A percentile compares a stretch with the other conserved stretches of the same genome.
Conservation (phyloP, 2,797 vertebrate genomes). For the Darevskia mixta region DNA sequence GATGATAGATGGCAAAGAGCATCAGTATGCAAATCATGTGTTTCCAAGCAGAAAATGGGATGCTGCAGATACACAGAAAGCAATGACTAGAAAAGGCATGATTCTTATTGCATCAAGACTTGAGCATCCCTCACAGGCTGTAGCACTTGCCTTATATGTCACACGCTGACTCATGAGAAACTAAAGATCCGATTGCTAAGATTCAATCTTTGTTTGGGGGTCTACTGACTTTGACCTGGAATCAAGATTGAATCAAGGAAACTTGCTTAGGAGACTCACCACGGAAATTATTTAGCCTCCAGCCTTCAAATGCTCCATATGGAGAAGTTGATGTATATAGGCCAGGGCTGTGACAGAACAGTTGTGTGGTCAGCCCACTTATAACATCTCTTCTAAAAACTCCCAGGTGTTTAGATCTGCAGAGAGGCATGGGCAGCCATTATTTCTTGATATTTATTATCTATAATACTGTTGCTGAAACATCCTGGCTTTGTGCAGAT, state of each 20-base stretch:
- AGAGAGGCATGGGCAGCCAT: background rate
- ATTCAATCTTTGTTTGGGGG: background rate
- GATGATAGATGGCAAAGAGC: background rate
- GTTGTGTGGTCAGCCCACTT: slow-evolving; percentile 96
- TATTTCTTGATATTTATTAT: background rate
- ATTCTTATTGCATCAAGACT: background rate
- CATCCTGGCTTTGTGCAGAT: background rate
- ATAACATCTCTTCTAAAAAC: slow-evolving; percentile 91
- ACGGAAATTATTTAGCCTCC: slow-evolving; percentile 80
- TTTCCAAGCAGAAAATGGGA: background rate
- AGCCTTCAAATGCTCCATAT: slow-evolving; percentile 78
- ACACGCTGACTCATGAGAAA: background rate
- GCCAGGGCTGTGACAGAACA: slow-evolving; percentile 91
- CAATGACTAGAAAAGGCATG: background rate
- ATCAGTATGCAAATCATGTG: background rate
- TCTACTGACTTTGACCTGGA: background rate
- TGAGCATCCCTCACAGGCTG: background rate
- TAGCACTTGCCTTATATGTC: background rate
- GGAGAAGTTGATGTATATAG: slow-evolving; percentile 92
- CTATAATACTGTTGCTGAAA: background rate
- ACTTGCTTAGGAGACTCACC: slow-evolving; percentile 83
- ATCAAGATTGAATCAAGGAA: background rate
- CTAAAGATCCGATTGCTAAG: background rate
- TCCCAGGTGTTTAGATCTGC: slow-evolving; percentile 86
- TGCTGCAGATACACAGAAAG: too few species aligned